Conservation (phyloP, 2,113 vertebrate genomes). For the Clupea harengus region DNA sequence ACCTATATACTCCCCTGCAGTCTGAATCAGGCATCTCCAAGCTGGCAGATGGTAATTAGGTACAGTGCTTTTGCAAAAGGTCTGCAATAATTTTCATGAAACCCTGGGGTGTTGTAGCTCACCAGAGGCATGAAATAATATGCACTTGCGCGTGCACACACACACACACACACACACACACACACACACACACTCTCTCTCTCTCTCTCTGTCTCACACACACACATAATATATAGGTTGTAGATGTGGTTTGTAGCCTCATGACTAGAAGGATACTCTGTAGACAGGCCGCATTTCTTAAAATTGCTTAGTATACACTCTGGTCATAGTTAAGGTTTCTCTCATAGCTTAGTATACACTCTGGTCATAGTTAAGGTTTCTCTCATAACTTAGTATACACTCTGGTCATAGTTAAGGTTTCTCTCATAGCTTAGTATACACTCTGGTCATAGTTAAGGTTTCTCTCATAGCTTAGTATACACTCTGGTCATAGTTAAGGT, state of each 20-base stretch:
- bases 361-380: too few species aligned
- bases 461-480: too few species aligned
- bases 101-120: constrained; percentile 65
- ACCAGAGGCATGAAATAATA: constrained; percentile 48
- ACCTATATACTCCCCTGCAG: constrained; percentile 32
- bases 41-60: constrained; percentile 72
- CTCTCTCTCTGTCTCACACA: background rate
- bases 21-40: constrained; percentile 58
- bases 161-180: background rate
- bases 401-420: too few species aligned
- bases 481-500: too few species aligned
- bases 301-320: background rate
- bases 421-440: too few species aligned
- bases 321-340: too few species aligned
- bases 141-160: background rate
- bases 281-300: background rate
- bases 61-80: constrained; percentile 64
- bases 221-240: background rate
- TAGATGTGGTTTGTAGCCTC: background rate
- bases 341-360: too few species aligned
- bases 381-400: too few species aligned
- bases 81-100: constrained; percentile 70
- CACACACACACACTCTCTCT: background rate
- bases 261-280: background rate
- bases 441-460: too few species aligned